Evolutionary conservation across 2,888 invertebrate species (phyloP).

Genomic region (Pandemis corylana): DNA sequence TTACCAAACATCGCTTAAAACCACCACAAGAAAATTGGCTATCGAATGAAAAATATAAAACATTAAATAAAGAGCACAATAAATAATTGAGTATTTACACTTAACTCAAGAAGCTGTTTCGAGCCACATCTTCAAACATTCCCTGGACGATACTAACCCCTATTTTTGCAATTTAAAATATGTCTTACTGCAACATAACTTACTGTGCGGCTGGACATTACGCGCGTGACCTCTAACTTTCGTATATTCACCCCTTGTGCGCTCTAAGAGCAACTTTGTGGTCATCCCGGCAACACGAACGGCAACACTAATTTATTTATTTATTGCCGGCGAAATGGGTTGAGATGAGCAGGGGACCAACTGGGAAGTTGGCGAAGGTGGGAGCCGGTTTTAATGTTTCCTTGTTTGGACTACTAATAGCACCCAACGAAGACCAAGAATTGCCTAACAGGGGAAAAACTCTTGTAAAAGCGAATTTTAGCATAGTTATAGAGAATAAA

Average conservation of each 20-base stretch:
- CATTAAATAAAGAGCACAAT: too few relatives aligned
- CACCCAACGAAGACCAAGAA: not conserved
- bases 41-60: too few relatives aligned
- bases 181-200: not conserved
- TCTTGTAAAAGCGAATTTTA: too few relatives aligned
- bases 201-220: slow-evolving; percentile 39
- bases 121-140: too few relatives aligned
- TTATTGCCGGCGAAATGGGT: slow-evolving; percentile 51
- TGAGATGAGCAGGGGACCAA: slow-evolving; percentile 38
- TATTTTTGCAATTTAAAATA: too few relatives aligned
- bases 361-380: not conserved
- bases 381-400: slow-evolving; percentile 17
- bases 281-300: slow-evolving; percentile 60
- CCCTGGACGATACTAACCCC: too few relatives aligned
- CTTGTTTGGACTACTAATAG: not conserved
- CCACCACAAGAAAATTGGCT: too few relatives aligned
- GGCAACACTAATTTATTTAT: slow-evolving; percentile 67
- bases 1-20: too few relatives aligned
- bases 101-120: too few relatives aligned
- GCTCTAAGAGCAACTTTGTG: slow-evolving; percentile 56
- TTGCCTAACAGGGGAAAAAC: too few relatives aligned
- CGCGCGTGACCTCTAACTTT: slow-evolving; percentile 54
- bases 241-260: slow-evolving; percentile 60
- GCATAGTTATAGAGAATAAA: too few relatives aligned
- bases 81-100: too few relatives aligned